Evolutionary conservation across 2,888 invertebrate genomes (phyloP).

Genomic region (Epirrita christyi): DNA sequence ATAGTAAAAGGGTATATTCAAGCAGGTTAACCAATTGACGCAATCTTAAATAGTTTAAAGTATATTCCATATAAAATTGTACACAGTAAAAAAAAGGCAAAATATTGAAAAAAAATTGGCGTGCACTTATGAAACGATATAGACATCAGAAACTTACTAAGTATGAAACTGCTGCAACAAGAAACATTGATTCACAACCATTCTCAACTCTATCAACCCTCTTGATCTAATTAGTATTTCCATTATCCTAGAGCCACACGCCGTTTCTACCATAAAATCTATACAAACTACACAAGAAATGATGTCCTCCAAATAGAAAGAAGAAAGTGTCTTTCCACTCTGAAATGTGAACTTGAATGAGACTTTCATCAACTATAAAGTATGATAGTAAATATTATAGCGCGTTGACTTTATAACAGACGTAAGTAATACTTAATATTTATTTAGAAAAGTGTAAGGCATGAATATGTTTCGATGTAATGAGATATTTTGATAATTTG

Average conservation of each 20-base stretch:
- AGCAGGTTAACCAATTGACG: not conserved
- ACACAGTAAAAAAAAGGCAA: not conserved
- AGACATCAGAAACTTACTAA: constrained; percentile 34
- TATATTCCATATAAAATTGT: not conserved
- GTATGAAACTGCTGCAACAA: constrained; percentile 62
- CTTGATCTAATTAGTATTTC: constrained; percentile 33
- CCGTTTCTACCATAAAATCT: constrained; percentile 37
- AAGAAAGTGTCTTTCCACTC: constrained; percentile 24
- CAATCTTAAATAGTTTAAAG: not conserved
- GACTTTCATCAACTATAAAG: constrained; percentile 25
- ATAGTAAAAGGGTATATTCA: not conserved
- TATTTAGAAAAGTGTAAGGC: constrained; percentile 35
- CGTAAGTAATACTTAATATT: constrained; percentile 7
- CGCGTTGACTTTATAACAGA: constrained; percentile 30
- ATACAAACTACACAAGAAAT: constrained; percentile 45
- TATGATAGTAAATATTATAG: constrained; percentile 13
- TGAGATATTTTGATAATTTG: constrained; percentile 19
- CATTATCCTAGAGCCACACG: constrained; percentile 38
- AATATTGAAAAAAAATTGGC: too few relatives aligned
- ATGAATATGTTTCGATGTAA: constrained; percentile 41
- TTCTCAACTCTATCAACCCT: constrained; percentile 60
- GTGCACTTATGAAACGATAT: constrained; percentile 17
- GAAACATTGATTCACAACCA: constrained; percentile 71
- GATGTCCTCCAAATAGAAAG: constrained; percentile 37
- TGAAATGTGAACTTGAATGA: constrained; percentile 10